These are phyloP conservation scores for Lasioglossum albipes DNA, from an alignment of 1,140 invertebrate genomes.

Conservation along the genomic window DNA sequence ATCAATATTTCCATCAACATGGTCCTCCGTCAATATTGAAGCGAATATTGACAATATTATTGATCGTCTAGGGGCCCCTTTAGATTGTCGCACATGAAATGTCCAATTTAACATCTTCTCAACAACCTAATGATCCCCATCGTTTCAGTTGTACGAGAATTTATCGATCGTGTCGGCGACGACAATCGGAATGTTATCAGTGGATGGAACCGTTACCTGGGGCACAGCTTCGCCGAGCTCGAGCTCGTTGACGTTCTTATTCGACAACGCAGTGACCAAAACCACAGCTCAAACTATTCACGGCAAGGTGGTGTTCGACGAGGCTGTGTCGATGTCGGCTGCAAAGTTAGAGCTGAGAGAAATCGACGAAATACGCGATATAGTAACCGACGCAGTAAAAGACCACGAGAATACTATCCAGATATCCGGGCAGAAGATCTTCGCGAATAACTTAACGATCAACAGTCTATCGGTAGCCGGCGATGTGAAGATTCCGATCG, in stretches of 20 bases:
- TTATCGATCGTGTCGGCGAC: slow-evolving; percentile 20
- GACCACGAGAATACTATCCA: slow-evolving; percentile 38
- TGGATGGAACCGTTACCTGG: slow-evolving; percentile 58
- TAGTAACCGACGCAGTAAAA: slow-evolving; percentile 60
- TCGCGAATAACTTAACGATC: slow-evolving; percentile 50
- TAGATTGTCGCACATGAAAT: too few species aligned
- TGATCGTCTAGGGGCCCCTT: too few species aligned
- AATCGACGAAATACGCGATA: slow-evolving; percentile 50
- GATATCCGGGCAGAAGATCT: slow-evolving; percentile 62
- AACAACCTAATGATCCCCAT: too few species aligned
- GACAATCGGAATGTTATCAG: slow-evolving; percentile 31
- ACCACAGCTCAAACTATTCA: slow-evolving; percentile 57
- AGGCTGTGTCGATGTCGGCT: slow-evolving; percentile 31
- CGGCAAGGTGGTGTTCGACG: slow-evolving; percentile 40
- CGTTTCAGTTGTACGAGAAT: slow-evolving; percentile 53
- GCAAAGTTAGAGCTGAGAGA: slow-evolving; percentile 14
- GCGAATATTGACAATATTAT: too few species aligned
- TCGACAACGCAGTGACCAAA: slow-evolving; percentile 65
- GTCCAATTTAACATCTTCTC: too few species aligned
- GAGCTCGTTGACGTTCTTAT: slow-evolving; percentile 44
- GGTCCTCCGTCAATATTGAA: too few species aligned
- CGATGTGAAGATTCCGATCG: slow-evolving; percentile 44
- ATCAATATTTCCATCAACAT: too few species aligned
- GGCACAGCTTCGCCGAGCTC: neutral
- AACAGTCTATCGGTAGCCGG: slow-evolving; percentile 36